Evolutionary conservation across 2,113 vertebrate genomes (phyloP).

Genomic region (Romanogobio albipinnatus): DNA sequence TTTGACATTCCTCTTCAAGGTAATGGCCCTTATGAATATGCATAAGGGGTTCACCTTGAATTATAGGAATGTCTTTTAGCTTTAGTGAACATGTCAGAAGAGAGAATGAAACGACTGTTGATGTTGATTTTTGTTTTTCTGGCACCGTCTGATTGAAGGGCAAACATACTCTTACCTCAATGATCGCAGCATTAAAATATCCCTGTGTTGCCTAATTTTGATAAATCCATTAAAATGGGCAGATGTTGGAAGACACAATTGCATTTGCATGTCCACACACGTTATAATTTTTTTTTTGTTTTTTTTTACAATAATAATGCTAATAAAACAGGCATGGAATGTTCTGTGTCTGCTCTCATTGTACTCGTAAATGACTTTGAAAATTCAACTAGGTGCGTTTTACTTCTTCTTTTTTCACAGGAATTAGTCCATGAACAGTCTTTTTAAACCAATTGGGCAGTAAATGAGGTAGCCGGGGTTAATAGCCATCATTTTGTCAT

Average conservation of each 20-base stretch:
- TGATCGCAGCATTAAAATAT: background rate
- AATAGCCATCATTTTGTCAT: constrained; percentile 57
- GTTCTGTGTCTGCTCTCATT: constrained; percentile 19
- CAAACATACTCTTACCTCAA: constrained; percentile 26
- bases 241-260: background rate
- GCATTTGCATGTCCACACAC: background rate
- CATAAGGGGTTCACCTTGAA: constrained; percentile 52
- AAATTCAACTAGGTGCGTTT: constrained; percentile 40
- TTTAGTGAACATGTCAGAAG: constrained; percentile 36
- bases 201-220: background rate
- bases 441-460: constrained; percentile 64
- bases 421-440: constrained; percentile 51
- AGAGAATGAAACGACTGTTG: constrained; percentile 46
- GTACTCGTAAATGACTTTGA: constrained; percentile 36
- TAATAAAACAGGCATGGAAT: constrained; percentile 51
- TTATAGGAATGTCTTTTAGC: constrained; percentile 47
- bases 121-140: constrained; percentile 43
- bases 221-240: background rate
- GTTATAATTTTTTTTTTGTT: constrained; percentile 50
- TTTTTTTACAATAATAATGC: constrained; percentile 48
- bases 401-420: constrained; percentile 17
- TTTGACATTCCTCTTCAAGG: constrained; percentile 52
- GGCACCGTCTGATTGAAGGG: constrained; percentile 45
- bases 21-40: constrained; percentile 52
- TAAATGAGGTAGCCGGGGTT: constrained; percentile 61